Percentiles rank a stretch among this genome's conserved stretches.
These are phyloP conservation scores for Melanerpes aurifrons DNA, from an alignment of 2,113 vertebrate genomes.

Conservation along the genomic window DNA sequence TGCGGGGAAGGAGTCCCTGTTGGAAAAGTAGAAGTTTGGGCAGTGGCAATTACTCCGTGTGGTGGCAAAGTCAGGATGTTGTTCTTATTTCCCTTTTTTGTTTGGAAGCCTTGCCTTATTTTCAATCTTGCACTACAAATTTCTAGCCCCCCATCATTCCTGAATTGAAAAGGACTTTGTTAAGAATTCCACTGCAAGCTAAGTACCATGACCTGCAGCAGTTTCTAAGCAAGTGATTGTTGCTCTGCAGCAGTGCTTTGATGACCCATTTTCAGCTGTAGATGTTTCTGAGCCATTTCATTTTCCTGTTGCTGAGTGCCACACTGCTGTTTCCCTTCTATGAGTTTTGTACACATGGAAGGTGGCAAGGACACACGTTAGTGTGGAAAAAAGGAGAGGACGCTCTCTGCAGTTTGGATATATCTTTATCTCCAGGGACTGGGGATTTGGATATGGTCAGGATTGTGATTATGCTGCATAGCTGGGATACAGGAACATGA, in stretches of 20 bases:
- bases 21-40: not conserved
- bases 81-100: not conserved
- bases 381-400: not conserved
- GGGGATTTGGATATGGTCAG: not conserved
- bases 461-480: rapidly evolving
- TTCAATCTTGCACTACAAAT: not conserved
- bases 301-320: not conserved
- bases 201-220: not conserved
- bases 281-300: not conserved
- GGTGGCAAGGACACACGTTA: not conserved
- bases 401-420: not conserved
- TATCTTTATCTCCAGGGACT: not conserved
- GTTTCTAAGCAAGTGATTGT: not conserved
- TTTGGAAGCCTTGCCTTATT: not conserved
- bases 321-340: not conserved
- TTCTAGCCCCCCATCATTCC: not conserved
- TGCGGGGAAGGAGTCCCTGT: not conserved
- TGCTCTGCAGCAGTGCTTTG: not conserved
- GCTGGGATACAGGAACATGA: not conserved
- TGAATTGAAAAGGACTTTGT: not conserved
- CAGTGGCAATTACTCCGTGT: not conserved
- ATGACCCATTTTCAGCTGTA: not conserved
- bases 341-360: not conserved
- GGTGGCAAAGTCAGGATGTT: not conserved
- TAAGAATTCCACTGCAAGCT: not conserved